Evolutionary conservation across 2,888 invertebrate species (phyloP), one percentile per base, ranked within the genome.

Genomic region (Macropis europaea): DNA sequence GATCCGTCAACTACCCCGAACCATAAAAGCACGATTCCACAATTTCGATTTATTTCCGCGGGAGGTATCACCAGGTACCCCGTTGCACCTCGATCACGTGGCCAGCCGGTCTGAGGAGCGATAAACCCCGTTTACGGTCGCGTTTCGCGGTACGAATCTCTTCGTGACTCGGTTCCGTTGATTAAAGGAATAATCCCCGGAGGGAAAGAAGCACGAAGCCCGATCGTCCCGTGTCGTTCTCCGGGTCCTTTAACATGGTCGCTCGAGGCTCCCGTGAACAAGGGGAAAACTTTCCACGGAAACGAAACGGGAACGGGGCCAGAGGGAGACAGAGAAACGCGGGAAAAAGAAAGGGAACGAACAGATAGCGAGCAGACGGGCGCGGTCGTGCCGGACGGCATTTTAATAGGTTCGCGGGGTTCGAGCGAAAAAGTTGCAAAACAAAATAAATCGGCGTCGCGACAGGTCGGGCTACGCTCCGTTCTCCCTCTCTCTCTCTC

Each of bases 361-460:
- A 56, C 70, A 64, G 76, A 76, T 70, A 76, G 72, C 57, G 68
- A 61, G 73, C 75, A 77, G 80, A 77, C 80, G 73, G 68, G 71
- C 53, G 77, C 59, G 73, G 74, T 67, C 67, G 76, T 72, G 75
- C 73, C 64, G 75, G 77, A 80, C 75, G 80, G 79, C 67, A 82
- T 81, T 82, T 82, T 77, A 82, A 82, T 82, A 76, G 79, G 68
- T 75, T 73, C 75, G 71, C 68, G 73, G 63, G 70, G 61, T 73
- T 76, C 73, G 63, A 62, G 56, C 60, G 77, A 76, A 77, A 77
- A 77, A 77, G 70, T 76, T 78, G 68, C 70, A 67, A 70, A 70
- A 64, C 72, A 78, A 78, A 78, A 78, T 70, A 70, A 79, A 76
- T 73, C 70, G 73, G 73, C 63, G 72, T 60, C 69, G 75, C 75